Evolutionary conservation across 1,140 invertebrate genomes (phyloP), one percentile per base, ranked within the genome.

Genomic region (Drosophila biarmipes): DNA sequence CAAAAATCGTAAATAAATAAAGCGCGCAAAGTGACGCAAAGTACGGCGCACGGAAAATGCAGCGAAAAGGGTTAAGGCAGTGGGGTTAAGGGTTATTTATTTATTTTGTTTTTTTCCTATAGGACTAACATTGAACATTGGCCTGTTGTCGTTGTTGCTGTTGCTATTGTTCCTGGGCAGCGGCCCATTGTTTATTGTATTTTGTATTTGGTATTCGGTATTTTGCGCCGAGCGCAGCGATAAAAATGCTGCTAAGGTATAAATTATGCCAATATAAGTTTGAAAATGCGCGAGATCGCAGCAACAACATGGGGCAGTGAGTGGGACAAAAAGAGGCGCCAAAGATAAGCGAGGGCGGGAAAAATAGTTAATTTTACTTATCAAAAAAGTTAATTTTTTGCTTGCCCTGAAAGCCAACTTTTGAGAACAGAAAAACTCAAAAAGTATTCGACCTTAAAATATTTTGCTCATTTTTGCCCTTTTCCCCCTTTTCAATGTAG

Each of bases 161-260:
- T n/a, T 49, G 59, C 53, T 71, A 40, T 72, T 79, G 57, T 79
- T 59, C 48, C 76, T 62, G 57, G 49, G 19, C 63, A 37, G 15
- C 62, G 52, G 64, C 35, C 58, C 82, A 87, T 86, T 86, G 82
- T 86, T 87, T 87, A 87, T 78, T 77, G 43, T 80, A 69, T 86
- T 78, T 78, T 77, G 43, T 80, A 69, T 86, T 78, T 78, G 63
- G 71, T 73, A 51, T 67, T 66, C 71, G 48, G 58, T 73, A 72
- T 81, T 80, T 86, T 73, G 68, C 78, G 73, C 73, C 63, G 78
- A 86, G 81, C 81, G 82, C 81, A 86, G 81, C 81, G 81, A 86
- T 86, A 86, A 86, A 85, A 86, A 81, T 86, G 81, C 81, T 86
- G 82, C 82, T 87, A 86, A 86, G 80, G 82, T 86, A 86, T 86